Conservation (phyloP, 2,113 vertebrate species). For the Halcyon senegalensis region DNA sequence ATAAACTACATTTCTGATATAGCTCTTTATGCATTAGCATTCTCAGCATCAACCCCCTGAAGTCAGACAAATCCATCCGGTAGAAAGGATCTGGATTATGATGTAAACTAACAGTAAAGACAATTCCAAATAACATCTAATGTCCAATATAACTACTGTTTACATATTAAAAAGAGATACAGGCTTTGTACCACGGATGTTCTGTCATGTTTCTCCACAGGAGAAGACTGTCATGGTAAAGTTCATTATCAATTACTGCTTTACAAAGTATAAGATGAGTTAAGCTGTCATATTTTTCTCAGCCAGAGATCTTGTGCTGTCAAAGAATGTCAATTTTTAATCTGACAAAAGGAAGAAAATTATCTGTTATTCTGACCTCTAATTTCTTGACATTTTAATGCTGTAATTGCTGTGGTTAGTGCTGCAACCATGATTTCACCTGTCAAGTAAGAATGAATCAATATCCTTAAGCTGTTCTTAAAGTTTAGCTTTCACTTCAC, state of each 20-base stretch:
- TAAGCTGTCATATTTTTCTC: slow-evolving; percentile 88
- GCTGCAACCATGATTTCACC: slow-evolving; percentile 83
- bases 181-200: slow-evolving; percentile 81
- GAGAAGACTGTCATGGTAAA: slow-evolving; percentile 87
- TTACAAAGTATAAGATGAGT: slow-evolving; percentile 85
- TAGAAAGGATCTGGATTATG: slow-evolving; percentile 70
- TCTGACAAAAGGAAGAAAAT: slow-evolving; percentile 87
- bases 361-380: slow-evolving; percentile 89
- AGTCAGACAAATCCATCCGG: slow-evolving; percentile 25
- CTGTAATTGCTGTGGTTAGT: slow-evolving; percentile 90
- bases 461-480: slow-evolving; percentile 82
- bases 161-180: slow-evolving; percentile 83
- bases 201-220: slow-evolving; percentile 91
- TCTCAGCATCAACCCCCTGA: neutral
- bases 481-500: slow-evolving; percentile 69
- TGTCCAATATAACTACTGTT: slow-evolving; percentile 87
- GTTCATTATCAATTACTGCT: slow-evolving; percentile 85
- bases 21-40: neutral
- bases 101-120: slow-evolving; percentile 77
- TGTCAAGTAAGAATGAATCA: slow-evolving; percentile 89
- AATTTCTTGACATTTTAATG: slow-evolving; percentile 95
- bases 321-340: slow-evolving; percentile 86
- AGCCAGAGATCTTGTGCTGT: slow-evolving; percentile 81
- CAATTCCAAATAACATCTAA: slow-evolving; percentile 78
- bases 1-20: neutral